Evolutionary conservation across 2,797 vertebrate species (phyloP).

Genomic region (Thaleichthys pacificus): DNA sequence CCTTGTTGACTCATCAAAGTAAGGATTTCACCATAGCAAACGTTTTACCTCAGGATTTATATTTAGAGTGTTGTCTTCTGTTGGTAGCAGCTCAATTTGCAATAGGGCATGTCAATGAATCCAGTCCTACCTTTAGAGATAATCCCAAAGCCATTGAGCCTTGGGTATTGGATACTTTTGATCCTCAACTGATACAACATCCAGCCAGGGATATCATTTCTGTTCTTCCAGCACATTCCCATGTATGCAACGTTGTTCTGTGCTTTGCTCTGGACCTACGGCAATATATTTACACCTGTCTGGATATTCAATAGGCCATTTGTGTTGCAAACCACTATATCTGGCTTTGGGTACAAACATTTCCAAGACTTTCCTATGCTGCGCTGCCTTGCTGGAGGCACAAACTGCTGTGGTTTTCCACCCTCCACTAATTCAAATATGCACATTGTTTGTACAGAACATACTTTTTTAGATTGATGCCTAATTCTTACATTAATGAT

Average conservation of each 20-base stretch:
- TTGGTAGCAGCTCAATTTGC: conserved; percentile 6
- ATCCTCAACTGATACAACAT: conserved; percentile 30
- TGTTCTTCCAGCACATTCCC: conserved; percentile 7
- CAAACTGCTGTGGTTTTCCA: conserved; percentile 25
- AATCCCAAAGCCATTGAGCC: conserved; percentile 51
- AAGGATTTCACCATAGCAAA: conserved; percentile 59
- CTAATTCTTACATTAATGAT: conserved; percentile 64
- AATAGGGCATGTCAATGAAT: conserved; percentile 49
- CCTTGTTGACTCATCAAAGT: conserved; percentile 44
- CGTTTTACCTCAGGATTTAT: conserved; percentile 62
- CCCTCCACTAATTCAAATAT: conserved; percentile 69
- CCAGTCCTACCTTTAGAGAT: conserved; percentile 48
- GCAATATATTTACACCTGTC: conserved; percentile 1
- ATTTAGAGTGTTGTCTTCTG: conserved; percentile 27
- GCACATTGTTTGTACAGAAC: conserved; percentile 74
- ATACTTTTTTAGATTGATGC: conserved; percentile 63
- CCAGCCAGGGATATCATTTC: conserved; percentile 11
- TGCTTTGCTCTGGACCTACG: conserved; percentile 41
- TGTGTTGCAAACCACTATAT: conserved; percentile 61
- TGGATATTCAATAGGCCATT: neutral
- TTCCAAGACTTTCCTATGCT: conserved; percentile 1
- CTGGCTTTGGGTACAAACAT: conserved; percentile 48
- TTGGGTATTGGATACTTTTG: conserved; percentile 38
- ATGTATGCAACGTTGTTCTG: conserved; percentile 8
- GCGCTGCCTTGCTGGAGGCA: conserved; percentile 8